These are phyloP conservation scores for Epinephelus cyanopodus DNA, from an alignment of 2,113 vertebrate genomes.

Conservation along the genomic window DNA sequence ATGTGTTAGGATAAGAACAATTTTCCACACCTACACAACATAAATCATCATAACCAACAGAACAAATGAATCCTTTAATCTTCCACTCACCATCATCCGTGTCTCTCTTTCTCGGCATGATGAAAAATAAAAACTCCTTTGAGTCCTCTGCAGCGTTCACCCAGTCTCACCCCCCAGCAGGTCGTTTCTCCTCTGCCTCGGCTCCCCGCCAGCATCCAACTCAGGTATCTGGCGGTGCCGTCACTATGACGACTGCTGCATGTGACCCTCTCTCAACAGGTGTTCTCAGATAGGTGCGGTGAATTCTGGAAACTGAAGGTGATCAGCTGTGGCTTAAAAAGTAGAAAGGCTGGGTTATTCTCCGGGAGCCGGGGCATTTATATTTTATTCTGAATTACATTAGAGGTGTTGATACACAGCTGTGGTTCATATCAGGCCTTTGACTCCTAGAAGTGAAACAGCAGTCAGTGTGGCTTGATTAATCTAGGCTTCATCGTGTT, in stretches of 20 bases:
- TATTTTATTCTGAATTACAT: background rate
- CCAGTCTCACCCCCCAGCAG: background rate
- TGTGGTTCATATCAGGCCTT: background rate
- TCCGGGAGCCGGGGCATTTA: background rate
- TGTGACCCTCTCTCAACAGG: constrained; percentile 39
- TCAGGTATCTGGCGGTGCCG: constrained; percentile 62
- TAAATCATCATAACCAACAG: background rate
- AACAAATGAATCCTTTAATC: background rate
- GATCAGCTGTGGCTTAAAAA: background rate
- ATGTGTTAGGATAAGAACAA: no score
- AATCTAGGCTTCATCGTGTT: background rate
- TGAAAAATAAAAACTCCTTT: constrained; percentile 32
- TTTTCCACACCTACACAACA: no score
- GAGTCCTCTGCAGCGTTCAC: background rate
- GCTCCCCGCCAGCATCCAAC: constrained; percentile 47
- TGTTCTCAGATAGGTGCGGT: background rate
- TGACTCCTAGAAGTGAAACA: background rate
- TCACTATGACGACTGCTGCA: constrained; percentile 66
- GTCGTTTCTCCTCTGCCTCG: constrained; percentile 26
- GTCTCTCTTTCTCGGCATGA: constrained; percentile 89
- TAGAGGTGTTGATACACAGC: background rate
- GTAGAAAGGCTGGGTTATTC: background rate
- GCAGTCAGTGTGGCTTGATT: background rate
- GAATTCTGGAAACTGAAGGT: background rate
- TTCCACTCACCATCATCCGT: constrained; percentile 87